phyloP scores from a whole-genome alignment of 2,113 vertebrate species.

The Serinus canaria region DNA sequence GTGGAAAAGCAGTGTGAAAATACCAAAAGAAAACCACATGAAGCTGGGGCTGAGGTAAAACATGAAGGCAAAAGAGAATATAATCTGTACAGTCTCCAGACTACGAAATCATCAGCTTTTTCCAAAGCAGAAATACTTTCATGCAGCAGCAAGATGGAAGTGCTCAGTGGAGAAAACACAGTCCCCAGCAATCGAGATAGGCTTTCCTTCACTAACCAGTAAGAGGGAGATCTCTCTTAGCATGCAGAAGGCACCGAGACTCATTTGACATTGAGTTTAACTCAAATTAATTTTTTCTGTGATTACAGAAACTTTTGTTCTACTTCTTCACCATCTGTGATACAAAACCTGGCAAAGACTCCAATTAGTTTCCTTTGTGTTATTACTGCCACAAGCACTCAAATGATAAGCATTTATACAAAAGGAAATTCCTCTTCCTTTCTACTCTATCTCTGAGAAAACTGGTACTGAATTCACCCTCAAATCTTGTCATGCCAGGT shows the following conservation, averaged over 20 bases:
- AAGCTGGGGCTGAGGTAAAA: not conserved
- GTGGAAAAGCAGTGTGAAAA: not conserved
- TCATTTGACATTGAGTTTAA: constrained; percentile 35
- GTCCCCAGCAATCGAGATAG: not conserved
- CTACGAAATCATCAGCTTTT: not conserved
- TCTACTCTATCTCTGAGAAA: not conserved
- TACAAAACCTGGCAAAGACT: constrained; percentile 42
- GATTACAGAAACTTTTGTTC: constrained; percentile 62
- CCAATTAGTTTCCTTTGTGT: constrained; percentile 42
- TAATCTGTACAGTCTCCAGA: not conserved
- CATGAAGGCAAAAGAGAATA: not conserved
- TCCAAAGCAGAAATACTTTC: not conserved
- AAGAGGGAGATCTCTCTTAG: not conserved
- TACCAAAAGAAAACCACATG: not conserved
- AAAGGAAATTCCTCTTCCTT: constrained; percentile 40
- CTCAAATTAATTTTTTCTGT: constrained; percentile 7
- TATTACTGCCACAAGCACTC: constrained; percentile 37
- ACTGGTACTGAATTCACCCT: not conserved
- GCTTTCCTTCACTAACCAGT: not conserved
- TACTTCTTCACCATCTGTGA: constrained; percentile 58
- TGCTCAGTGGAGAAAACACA: not conserved
- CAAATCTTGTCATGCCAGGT: not conserved
- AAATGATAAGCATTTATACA: constrained; percentile 21
- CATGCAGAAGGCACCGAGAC: not conserved
- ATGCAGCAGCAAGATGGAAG: not conserved